phyloP scores from a whole-genome alignment of 2,113 vertebrate species.

The Zapornia atra region DNA sequence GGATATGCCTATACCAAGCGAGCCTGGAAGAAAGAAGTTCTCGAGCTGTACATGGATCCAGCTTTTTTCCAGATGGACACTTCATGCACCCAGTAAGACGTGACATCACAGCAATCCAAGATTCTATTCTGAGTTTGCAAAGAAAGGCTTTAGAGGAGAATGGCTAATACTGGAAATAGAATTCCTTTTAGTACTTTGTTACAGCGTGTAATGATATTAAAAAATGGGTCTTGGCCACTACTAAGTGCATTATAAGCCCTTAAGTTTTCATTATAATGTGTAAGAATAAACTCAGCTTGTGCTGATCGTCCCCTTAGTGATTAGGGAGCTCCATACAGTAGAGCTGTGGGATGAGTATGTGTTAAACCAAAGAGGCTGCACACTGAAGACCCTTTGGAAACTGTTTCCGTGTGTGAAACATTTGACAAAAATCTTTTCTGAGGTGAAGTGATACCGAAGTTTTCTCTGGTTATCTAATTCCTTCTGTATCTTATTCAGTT shows the following conservation, averaged over 20 bases:
- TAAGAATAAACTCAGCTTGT: neutral
- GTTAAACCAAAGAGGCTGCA: neutral
- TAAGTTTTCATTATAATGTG: neutral
- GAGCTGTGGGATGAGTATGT: neutral
- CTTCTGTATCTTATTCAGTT: constrained; percentile 75
- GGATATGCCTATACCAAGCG: constrained; percentile 97
- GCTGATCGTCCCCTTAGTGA: neutral
- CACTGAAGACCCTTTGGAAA: neutral
- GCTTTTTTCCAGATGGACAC: constrained; percentile 96
- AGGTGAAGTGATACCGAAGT: neutral
- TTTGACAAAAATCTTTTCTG: neutral
- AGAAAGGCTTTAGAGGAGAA: neutral
- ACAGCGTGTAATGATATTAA: neutral
- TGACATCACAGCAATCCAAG: neutral
- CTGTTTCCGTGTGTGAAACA: neutral
- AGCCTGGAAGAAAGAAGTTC: constrained; percentile 95
- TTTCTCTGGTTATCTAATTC: neutral
- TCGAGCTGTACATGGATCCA: constrained; percentile 94
- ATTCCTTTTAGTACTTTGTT: neutral
- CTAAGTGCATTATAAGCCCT: neutral
- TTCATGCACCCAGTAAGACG: constrained; percentile 86
- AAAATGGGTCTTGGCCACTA: neutral
- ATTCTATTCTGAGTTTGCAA: neutral
- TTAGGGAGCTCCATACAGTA: neutral
- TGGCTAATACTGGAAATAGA: neutral